Evolutionary conservation across 2,113 vertebrate species (phyloP).

Genomic region (Elaphurus davidianus): DNA sequence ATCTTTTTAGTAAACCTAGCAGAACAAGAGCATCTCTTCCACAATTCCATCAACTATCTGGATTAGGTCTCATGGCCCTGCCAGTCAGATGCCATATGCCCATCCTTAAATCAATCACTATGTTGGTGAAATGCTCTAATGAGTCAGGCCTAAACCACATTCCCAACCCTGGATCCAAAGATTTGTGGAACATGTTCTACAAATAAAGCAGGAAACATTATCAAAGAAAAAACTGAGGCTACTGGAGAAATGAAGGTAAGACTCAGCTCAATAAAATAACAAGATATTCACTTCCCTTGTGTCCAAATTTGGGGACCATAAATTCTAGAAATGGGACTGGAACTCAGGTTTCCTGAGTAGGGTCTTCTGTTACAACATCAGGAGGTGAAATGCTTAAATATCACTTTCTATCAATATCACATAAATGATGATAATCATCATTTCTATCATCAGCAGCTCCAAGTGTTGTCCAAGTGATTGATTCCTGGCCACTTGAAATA

Average conservation of each 20-base stretch:
- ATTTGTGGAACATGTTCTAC: not conserved
- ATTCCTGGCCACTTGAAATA: not conserved
- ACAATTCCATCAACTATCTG: not conserved
- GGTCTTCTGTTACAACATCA: fast-evolving
- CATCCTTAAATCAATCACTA: not conserved
- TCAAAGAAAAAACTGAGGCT: not conserved
- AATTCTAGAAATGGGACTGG: not conserved
- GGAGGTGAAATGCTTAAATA: not conserved
- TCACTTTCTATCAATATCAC: not conserved
- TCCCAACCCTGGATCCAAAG: not conserved
- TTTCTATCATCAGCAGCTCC: not conserved
- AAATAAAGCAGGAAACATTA: not conserved
- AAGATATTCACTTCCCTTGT: not conserved
- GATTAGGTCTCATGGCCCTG: not conserved
- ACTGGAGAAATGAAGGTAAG: not conserved
- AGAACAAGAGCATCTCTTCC: not conserved
- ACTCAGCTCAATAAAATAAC: not conserved
- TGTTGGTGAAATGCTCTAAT: not conserved
- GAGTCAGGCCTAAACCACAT: not conserved
- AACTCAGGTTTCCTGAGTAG: not conserved
- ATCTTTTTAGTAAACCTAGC: not conserved
- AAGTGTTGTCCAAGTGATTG: not conserved
- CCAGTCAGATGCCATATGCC: not conserved
- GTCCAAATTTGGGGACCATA: not conserved
- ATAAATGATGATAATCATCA: not conserved